These are phyloP conservation scores for Aspidoscelis tigris DNA, from an alignment of 2,113 vertebrate species.

Conservation along the genomic window DNA sequence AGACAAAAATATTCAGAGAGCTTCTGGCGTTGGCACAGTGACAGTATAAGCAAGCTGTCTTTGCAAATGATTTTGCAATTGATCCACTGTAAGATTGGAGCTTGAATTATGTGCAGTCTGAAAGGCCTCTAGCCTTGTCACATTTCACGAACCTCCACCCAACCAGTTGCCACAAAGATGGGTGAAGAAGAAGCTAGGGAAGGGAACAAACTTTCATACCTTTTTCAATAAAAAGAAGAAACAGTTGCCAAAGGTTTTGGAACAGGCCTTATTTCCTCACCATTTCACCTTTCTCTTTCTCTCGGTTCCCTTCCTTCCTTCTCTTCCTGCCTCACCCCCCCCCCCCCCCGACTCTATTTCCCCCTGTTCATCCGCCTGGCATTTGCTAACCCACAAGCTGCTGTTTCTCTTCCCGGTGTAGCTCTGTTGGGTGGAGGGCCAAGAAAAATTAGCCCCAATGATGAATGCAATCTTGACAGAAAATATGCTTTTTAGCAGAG, in stretches of 20 bases:
- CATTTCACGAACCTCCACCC: constrained; percentile 55
- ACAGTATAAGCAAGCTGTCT: constrained; percentile 82
- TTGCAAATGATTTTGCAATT: constrained; percentile 72
- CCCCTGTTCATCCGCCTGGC: constrained; percentile 78
- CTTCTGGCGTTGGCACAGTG: constrained; percentile 79
- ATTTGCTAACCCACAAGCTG: constrained; percentile 83
- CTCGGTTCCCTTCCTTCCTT: neutral
- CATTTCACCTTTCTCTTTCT: neutral
- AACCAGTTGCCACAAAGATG: constrained; percentile 54
- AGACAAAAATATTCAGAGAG: constrained; percentile 81
- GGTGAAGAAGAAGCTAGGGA: constrained; percentile 41
- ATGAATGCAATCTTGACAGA: constrained; percentile 79
- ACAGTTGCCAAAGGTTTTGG: constrained; percentile 26
- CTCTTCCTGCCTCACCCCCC: constrained; percentile 40
- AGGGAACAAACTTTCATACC: constrained; percentile 54
- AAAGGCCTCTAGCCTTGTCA: constrained; percentile 61
- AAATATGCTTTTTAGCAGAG: constrained; percentile 87
- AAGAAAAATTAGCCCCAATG: constrained; percentile 83
- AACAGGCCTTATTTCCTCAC: constrained; percentile 26
- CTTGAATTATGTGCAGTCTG: constrained; percentile 59
- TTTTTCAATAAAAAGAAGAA: neutral
- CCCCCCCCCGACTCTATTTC: constrained; percentile 14
- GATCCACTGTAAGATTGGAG: constrained; percentile 62
- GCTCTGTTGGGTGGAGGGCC: constrained; percentile 80
- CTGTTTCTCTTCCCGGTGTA: constrained; percentile 80